Conservation (phyloP, 2,113 vertebrate genomes). For the Pelvicachromis taeniatus region DNA sequence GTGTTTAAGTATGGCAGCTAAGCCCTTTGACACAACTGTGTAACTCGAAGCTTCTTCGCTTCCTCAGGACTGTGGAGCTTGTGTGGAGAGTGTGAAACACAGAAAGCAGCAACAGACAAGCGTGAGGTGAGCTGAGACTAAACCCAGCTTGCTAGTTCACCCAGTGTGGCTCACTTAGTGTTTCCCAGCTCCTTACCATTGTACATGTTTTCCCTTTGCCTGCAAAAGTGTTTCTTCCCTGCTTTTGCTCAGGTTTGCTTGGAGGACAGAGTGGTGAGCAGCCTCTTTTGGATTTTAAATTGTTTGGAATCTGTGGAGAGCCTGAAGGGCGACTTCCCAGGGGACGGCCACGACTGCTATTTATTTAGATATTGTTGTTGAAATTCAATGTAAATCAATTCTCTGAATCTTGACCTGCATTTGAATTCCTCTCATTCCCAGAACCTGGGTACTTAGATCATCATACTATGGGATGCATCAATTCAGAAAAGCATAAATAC, state of each 20-base stretch:
- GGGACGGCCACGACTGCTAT: too few relatives aligned
- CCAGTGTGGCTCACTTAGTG: slow-evolving; percentile 29
- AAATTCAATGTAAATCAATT: too few relatives aligned
- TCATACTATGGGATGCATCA: too few relatives aligned
- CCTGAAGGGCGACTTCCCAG: too few relatives aligned
- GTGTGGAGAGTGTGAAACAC: not conserved
- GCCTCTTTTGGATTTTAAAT: too few relatives aligned
- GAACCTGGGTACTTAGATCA: too few relatives aligned
- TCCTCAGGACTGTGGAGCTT: not conserved
- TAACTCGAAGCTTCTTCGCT: slow-evolving; percentile 12
- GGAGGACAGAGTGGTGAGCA: too few relatives aligned
- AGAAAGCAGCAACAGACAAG: slow-evolving; percentile 4
- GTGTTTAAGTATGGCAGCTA: slow-evolving; percentile 24
- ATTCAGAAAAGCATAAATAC: too few relatives aligned
- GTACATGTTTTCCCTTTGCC: not conserved
- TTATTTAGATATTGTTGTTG: too few relatives aligned
- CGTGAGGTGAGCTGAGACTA: not conserved
- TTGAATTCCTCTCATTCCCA: not conserved
- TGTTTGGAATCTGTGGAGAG: too few relatives aligned
- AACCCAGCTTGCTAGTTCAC: slow-evolving; percentile 40
- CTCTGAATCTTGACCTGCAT: not conserved
- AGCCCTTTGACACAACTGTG: slow-evolving; percentile 42
- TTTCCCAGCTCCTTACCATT: not conserved
- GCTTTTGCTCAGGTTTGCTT: too few relatives aligned
- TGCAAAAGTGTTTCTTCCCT: not conserved